These are phyloP conservation scores for Euzophera pinguis DNA, from an alignment of 2,888 invertebrate genomes.

Conservation along the genomic window DNA sequence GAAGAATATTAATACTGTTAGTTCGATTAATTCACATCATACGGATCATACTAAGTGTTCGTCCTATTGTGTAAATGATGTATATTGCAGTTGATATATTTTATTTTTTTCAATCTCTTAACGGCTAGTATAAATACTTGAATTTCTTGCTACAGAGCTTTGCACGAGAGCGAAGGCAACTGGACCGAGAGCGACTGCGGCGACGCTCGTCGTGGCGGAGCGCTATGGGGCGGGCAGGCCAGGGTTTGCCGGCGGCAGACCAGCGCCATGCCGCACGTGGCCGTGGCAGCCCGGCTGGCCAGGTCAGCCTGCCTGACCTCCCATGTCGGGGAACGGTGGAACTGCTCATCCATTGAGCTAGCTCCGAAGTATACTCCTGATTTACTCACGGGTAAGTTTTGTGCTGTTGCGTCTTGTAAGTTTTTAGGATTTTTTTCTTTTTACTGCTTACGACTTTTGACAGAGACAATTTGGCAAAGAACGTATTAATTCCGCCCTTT, in stretches of 20 bases:
- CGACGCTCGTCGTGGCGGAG: constrained; percentile 66
- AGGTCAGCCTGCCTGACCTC: constrained; percentile 85
- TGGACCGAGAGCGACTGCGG: constrained; percentile 69
- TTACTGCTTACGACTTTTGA: no score
- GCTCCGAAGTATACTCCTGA: constrained; percentile 89
- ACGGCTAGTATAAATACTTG: neutral
- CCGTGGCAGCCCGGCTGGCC: constrained; percentile 85
- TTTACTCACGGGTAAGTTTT: constrained; percentile 83
- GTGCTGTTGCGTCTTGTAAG: no score
- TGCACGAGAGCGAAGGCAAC: constrained; percentile 68
- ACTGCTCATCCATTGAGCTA: constrained; percentile 86
- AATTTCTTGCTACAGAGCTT: constrained; percentile 39
- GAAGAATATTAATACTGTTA: no score
- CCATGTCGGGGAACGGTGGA: constrained; percentile 88
- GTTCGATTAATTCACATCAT: no score
- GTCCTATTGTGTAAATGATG: no score
- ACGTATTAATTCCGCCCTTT: no score
- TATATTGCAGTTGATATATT: no score
- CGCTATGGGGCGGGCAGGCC: constrained; percentile 81
- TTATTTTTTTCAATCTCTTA: no score
- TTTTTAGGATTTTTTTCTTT: no score
- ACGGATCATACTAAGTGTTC: no score
- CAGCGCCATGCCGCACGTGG: constrained; percentile 86
- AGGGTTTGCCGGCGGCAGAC: constrained; percentile 83
- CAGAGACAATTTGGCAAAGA: no score